Conservation (phyloP, 2,797 vertebrate genomes). For the Molossus molossus region DNA sequence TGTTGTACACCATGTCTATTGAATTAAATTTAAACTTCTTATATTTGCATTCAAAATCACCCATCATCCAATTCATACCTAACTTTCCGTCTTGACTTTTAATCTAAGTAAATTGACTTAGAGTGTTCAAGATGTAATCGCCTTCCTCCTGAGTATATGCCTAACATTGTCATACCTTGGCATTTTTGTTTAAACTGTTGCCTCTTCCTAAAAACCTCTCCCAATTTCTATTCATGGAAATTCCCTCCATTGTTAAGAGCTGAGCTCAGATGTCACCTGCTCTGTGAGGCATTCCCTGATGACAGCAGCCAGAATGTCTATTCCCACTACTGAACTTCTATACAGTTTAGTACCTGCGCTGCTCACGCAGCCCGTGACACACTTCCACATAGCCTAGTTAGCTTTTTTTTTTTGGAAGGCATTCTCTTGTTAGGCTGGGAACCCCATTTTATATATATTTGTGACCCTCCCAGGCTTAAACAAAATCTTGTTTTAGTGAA, state of each 20-base stretch:
- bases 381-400: not conserved
- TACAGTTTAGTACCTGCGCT: not conserved
- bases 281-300: not conserved
- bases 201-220: not conserved
- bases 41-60: not conserved
- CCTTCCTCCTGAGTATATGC: not conserved
- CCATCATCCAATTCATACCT: not conserved
- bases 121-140: not conserved
- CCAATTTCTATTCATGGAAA: not conserved
- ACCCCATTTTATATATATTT: not conserved
- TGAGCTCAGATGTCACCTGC: not conserved
- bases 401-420: not conserved
- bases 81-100: constrained; percentile 33
- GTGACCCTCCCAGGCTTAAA: not conserved
- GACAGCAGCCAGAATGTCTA: not conserved
- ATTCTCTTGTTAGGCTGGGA: not conserved
- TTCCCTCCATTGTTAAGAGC: not conserved
- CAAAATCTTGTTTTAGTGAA: not conserved
- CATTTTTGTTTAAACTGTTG: not conserved
- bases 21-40: not conserved
- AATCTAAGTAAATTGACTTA: constrained; percentile 14
- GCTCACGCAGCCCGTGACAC: not conserved
- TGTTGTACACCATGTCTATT: not conserved
- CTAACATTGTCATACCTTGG: not conserved
- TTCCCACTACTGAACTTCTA: not conserved